A percentile compares a stretch with the other conserved stretches of the same genome.
phyloP scores from a whole-genome alignment of 2,113 vertebrate species.

The Pampusana beccarii region DNA sequence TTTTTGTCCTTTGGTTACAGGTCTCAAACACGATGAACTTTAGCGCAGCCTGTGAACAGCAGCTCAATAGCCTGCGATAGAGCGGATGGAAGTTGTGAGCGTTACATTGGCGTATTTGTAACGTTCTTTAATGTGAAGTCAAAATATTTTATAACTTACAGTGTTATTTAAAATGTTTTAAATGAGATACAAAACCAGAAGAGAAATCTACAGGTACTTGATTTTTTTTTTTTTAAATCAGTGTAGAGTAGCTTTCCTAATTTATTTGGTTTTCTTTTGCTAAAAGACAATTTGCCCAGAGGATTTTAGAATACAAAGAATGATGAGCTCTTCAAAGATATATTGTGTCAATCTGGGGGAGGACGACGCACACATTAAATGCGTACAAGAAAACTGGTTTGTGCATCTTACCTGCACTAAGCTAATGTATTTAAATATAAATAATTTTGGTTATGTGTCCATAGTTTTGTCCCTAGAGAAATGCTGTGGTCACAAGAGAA shows the following conservation, averaged over 20 bases:
- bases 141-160: constrained; percentile 18
- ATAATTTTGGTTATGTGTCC: neutral
- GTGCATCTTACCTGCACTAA: neutral
- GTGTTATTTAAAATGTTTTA: constrained; percentile 29
- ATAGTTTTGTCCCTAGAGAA: neutral
- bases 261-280: neutral
- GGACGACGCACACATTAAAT: neutral
- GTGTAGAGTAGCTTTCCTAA: neutral
- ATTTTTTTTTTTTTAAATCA: neutral
- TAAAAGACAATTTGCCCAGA: neutral
- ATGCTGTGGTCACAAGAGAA: neutral
- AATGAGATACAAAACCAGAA: neutral
- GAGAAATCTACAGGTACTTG: neutral
- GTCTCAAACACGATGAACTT: constrained; percentile 86
- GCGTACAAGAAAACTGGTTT: neutral
- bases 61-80: neutral
- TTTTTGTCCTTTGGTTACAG: constrained; percentile 60
- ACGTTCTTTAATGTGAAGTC: neutral
- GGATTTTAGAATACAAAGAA: neutral
- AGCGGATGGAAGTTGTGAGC: neutral
- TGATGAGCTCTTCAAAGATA: neutral
- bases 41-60: constrained; percentile 62
- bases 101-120: neutral
- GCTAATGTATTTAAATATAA: neutral
- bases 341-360: neutral